Evolutionary conservation across 2,888 invertebrate species (phyloP), one percentile per base, ranked within the genome.

Genomic region (Sarcophaga caerulescens): DNA sequence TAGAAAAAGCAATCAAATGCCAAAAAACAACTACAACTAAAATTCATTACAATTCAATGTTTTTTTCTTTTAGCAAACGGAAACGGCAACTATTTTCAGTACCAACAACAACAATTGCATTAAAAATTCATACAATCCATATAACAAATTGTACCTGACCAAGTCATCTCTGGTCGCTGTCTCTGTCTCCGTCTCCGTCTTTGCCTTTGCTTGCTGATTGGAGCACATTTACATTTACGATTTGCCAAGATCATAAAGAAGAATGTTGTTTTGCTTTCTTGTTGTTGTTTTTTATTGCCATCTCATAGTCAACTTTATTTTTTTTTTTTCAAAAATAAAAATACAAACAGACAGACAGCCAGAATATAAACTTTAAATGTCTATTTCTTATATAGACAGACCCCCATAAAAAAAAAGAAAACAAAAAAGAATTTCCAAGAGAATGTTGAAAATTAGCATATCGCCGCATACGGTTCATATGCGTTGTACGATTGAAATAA

Each of bases 381-480:
- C 65, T 77, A 75, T 84, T 84, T 84, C 81, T 81, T 89, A 88
- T 10, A 88, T 10, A 35, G 35, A 35, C 35, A 35, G 35, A 81
- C 87, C 70, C 75, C 80, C 79, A 82, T 82, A 75, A 81, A 84
- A 71, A 77, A 68, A 76, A 60, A 69, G 5, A 25, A 25, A 25
- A 25, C 4, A 25, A 25, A 4, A 25, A 35, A 35, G 8, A 35
- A 35, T 35, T 35, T 10, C 35, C 14, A 76, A n/a, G 17, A 57
- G 82, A 70, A 83, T 77, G 66, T 65, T 60, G 17, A 78, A 85
- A 80, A 81, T 78, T 82, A 79, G 77, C 86, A 82, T 82, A 86
- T 85, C 82, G 77, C 86, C 84, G 85, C 85, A 83, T 83, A 59
- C 80, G 79, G 35, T 57, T 63, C 35, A 45, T 12, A 59, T 44